Base-by-base conservation (phyloP, 2,888 invertebrate genomes). In the Candidula unifasciata region DNA sequence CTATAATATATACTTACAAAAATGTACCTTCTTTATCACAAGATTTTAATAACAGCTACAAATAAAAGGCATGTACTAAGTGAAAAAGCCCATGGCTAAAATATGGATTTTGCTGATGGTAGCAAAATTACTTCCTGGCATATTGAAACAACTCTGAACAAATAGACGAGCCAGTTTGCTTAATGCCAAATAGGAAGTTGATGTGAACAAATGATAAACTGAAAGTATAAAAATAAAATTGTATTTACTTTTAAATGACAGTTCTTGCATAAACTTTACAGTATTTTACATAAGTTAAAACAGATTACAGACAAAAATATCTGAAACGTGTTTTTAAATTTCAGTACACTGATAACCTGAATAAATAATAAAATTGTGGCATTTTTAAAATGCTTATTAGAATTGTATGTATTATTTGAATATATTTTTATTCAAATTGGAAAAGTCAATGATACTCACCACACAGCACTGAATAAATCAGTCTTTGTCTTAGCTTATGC, bases 111-210 rank as follows among this genome's bases (percentile, higher is more conserved):
- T 74, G 74, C 73, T 73, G 35, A n/a, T 37, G 37, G 21, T n/a
- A 54, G 76, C 76, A 76, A 76, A 76, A 57, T 76, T 57, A 35
- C 64, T 64, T 64, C 78, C 78, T 78, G 78, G 64, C 78, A 78
- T 78, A 57, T 37, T 76, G 64, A 64, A 77, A 78, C 64, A 64
- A 78, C 78, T 78, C 78, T 78, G 16, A 78, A 78, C 60, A 78
- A 78, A 78, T 78, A 78, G 60, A 21, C 37, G 37, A 78, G 78
- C 37, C 27, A 16, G 35, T 64, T 64, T 78, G 24, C n/a, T 13
- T 16, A 35, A 64, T 78, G 78, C 78, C 64, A 78, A 60, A 78
- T 64, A 78, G 78, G 78, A 78, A 78, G 78, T 64, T 33, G 44
- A 73, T 21, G 5, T 16, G 16, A 8, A 2, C 2, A 44, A 73